These are phyloP conservation scores for Metalampra italica DNA, from an alignment of 2,888 invertebrate genomes.

Conservation along the genomic window DNA sequence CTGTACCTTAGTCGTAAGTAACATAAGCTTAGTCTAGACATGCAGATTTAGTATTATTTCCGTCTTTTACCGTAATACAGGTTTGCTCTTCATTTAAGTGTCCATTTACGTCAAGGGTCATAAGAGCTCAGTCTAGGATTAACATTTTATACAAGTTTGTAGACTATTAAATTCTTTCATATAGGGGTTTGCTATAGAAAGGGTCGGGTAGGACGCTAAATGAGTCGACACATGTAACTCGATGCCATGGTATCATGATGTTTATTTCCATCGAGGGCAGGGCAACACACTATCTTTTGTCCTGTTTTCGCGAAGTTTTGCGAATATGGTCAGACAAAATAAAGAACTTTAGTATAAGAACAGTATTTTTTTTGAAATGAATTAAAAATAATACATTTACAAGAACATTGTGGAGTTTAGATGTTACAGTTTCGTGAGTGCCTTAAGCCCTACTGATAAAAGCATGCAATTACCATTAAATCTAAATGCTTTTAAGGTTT, in stretches of 20 bases:
- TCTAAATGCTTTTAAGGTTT: too few species aligned
- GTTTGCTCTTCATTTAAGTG: too few species aligned
- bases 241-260: constrained; percentile 52
- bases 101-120: neutral
- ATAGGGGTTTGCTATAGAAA: constrained; percentile 9
- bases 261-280: constrained; percentile 45
- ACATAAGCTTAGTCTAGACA: too few species aligned
- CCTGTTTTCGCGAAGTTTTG: constrained; percentile 36
- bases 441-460: too few species aligned
- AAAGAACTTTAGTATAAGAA: neutral
- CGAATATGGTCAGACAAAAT: constrained; percentile 32
- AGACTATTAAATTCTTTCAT: constrained; percentile 6
- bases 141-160: constrained; percentile 5
- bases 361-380: too few species aligned
- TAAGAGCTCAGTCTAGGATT: constrained; percentile 2
- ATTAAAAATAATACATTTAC: too few species aligned
- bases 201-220: constrained; percentile 19
- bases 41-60: too few species aligned
- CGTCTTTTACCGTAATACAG: too few species aligned
- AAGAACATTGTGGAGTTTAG: too few species aligned
- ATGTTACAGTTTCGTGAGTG: too few species aligned
- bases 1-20: too few species aligned
- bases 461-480: too few species aligned
- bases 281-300: constrained; percentile 50
- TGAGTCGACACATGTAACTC: constrained; percentile 50